Evolutionary conservation across 2,113 vertebrate genomes (phyloP).

Genomic region (Struthio camelus): DNA sequence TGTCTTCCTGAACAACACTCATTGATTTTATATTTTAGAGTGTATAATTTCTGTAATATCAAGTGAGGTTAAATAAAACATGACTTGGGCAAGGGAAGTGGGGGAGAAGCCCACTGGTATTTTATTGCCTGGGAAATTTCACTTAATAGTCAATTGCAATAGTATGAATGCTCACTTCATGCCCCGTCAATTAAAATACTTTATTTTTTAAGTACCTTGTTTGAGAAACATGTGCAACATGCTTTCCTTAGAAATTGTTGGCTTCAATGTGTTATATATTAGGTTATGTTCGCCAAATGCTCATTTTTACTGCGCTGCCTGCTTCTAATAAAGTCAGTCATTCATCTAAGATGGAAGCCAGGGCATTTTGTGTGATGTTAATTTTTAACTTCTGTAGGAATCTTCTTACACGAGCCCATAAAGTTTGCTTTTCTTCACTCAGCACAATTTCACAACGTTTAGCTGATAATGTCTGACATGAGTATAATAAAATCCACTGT

Average conservation of each 20-base stretch:
- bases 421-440: slow-evolving; percentile 42
- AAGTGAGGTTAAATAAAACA: background rate
- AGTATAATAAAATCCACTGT: slow-evolving; percentile 20
- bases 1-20: background rate
- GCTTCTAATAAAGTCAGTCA: background rate
- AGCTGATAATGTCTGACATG: slow-evolving; percentile 37
- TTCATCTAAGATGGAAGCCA: slow-evolving; percentile 27
- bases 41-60: background rate
- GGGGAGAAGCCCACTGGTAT: background rate
- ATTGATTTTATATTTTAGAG: background rate
- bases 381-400: slow-evolving; percentile 67
- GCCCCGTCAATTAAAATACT: background rate
- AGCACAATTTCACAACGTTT: slow-evolving; percentile 45
- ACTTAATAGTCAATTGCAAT: background rate
- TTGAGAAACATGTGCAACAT: background rate
- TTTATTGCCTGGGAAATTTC: background rate
- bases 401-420: slow-evolving; percentile 35
- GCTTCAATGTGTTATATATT: background rate
- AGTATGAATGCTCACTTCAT: background rate
- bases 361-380: slow-evolving; percentile 51
- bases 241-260: background rate
- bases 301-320: background rate
- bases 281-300: background rate
- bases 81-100: background rate
- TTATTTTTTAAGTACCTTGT: background rate